Conservation (phyloP, 2,113 vertebrate genomes). For the Pseudois nayaur region DNA sequence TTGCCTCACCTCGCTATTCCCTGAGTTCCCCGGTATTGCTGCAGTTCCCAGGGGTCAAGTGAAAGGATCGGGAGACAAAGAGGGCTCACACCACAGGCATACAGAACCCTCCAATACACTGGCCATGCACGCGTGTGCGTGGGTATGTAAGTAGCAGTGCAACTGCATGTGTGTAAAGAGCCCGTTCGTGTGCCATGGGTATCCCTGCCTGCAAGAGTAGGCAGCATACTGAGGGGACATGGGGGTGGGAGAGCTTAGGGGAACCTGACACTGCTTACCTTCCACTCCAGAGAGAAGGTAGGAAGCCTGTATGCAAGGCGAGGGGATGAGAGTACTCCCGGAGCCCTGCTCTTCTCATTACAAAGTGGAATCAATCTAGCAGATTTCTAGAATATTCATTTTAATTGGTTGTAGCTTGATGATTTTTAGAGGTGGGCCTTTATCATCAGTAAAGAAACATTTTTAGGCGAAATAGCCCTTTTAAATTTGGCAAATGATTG, state of each 20-base stretch:
- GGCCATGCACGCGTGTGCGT: not conserved
- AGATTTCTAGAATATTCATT: conserved; percentile 3
- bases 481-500: not conserved
- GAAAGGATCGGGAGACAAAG: not conserved
- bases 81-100: not conserved
- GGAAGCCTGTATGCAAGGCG: not conserved
- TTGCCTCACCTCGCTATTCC: not conserved
- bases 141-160: not conserved
- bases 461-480: not conserved
- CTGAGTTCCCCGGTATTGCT: not conserved
- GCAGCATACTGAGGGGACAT: not conserved
- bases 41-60: not conserved
- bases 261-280: not conserved
- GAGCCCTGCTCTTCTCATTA: not conserved
- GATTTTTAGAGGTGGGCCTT: not conserved
- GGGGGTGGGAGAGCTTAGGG: not conserved
- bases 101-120: not conserved
- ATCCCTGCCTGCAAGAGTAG: not conserved
- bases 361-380: not conserved
- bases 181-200: not conserved
- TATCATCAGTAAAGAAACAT: not conserved
- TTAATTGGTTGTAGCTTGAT: not conserved
- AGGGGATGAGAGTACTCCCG: not conserved
- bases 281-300: not conserved
- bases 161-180: not conserved